Percentiles rank a stretch among this genome's conserved stretches.
Evolutionary conservation across 2,113 vertebrate species (phyloP).

Genomic region (Hydrolagus affinis): DNA sequence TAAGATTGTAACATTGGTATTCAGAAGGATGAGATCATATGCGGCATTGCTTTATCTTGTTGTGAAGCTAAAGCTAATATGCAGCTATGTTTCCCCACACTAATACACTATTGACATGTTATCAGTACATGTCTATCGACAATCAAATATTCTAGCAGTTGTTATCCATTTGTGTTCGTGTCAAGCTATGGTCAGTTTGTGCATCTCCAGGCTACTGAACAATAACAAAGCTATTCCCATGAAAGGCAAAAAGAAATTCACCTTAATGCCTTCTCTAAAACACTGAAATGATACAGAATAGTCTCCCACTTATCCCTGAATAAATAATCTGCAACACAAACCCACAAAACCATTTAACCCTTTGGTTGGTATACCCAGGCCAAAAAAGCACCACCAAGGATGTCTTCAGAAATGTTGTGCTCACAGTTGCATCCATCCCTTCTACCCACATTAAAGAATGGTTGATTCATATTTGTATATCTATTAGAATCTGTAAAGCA

Average conservation of each 20-base stretch:
- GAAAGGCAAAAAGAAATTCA: background rate
- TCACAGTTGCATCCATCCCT: background rate
- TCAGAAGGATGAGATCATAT: too few species aligned
- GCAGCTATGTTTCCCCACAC: too few species aligned
- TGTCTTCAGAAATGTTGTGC: background rate
- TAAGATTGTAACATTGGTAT: too few species aligned
- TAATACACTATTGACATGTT: too few species aligned
- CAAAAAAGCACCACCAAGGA: conserved; percentile 17
- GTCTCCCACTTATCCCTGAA: background rate
- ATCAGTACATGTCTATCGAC: too few species aligned
- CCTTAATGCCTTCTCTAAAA: background rate
- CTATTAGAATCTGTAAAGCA: conserved; percentile 6
- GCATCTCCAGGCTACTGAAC: background rate
- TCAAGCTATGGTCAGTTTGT: background rate
- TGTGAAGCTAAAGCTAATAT: too few species aligned
- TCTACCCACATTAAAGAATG: background rate
- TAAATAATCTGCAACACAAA: conserved; percentile 17
- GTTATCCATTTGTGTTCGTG: background rate
- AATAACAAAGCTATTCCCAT: background rate
- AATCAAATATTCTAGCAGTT: background rate
- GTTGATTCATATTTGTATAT: background rate
- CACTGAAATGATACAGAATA: background rate
- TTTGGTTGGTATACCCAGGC: background rate
- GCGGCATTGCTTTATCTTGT: too few species aligned
- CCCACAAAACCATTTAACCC: background rate